Percentiles rank a stretch among this genome's conserved stretches.
Conservation (phyloP, 1,140 invertebrate genomes). For the Atta texana region DNA sequence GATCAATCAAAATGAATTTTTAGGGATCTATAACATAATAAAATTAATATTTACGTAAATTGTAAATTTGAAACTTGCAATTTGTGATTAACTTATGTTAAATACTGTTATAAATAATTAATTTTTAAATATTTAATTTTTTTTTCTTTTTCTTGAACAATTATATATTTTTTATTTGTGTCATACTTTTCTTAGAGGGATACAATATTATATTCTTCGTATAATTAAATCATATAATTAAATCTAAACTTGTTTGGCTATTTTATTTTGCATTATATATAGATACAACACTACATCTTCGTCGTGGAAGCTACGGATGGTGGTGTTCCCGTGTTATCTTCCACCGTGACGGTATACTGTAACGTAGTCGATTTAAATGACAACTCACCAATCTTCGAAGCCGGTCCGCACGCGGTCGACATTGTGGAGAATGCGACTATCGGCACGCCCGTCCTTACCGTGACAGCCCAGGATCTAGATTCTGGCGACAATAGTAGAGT, state of each 20-base stretch:
- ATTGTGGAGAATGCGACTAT: constrained; percentile 95
- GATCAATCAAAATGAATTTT: background rate
- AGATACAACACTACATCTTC: constrained; percentile 97
- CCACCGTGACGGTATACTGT: constrained; percentile 96
- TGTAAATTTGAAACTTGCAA: background rate
- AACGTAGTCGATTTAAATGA: constrained; percentile 98
- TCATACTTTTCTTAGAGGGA: too few species aligned
- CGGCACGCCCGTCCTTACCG: constrained; percentile 92
- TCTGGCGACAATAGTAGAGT: constrained; percentile 94
- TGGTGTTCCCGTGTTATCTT: constrained; percentile 95
- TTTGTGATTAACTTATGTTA: background rate
- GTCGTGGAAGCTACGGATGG: constrained; percentile 96
- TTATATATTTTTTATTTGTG: too few species aligned
- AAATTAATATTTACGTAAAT: background rate
- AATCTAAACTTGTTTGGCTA: background rate
- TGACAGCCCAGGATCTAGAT: constrained; percentile 96
- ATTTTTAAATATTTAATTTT: too few species aligned
- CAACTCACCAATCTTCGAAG: constrained; percentile 96
- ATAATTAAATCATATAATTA: background rate
- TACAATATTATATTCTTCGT: background rate
- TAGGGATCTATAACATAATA: background rate
- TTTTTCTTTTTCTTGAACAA: too few species aligned
- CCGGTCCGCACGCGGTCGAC: constrained; percentile 95
- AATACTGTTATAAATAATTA: too few species aligned
- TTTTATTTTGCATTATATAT: constrained; percentile 71